phyloP scores from a whole-genome alignment of 2,113 vertebrate genomes.

The Oreochromis aureus region DNA sequence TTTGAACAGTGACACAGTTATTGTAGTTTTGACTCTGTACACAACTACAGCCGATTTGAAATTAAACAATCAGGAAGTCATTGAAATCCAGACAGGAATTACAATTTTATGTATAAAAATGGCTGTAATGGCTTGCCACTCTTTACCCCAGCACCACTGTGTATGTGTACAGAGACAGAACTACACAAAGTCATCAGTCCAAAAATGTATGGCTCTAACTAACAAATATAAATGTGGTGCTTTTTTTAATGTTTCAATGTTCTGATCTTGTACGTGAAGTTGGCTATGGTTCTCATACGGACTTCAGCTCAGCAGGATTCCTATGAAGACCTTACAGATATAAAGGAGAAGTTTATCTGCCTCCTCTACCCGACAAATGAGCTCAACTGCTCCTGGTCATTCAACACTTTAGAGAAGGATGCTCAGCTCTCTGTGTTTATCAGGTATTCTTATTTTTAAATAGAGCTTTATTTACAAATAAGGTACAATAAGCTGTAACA shows the following conservation, averaged over 20 bases:
- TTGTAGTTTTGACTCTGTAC: neutral
- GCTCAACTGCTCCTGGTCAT: constrained; percentile 54
- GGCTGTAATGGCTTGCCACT: neutral
- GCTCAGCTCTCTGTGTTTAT: neutral
- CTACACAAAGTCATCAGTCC: neutral
- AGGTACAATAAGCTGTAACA: neutral
- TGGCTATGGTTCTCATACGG: neutral
- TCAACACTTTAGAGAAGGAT: neutral
- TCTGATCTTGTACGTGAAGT: neutral
- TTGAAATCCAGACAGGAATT: neutral
- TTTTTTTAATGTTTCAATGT: rapidly evolving
- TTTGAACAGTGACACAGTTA: neutral
- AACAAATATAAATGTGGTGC: neutral
- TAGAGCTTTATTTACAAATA: neutral
- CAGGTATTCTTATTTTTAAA: constrained; percentile 8
- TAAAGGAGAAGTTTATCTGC: neutral
- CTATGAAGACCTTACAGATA: rapidly evolving
- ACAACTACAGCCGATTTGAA: rapidly evolving
- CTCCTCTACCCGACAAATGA: neutral
- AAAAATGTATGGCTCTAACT: neutral
- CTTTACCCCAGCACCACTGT: neutral
- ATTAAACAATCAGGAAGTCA: neutral
- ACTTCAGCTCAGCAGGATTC: rapidly evolving
- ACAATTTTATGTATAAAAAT: neutral
- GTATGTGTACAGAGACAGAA: neutral